Base-by-base conservation (phyloP, 1,140 invertebrate species). In the Papilio aristodemus region DNA sequence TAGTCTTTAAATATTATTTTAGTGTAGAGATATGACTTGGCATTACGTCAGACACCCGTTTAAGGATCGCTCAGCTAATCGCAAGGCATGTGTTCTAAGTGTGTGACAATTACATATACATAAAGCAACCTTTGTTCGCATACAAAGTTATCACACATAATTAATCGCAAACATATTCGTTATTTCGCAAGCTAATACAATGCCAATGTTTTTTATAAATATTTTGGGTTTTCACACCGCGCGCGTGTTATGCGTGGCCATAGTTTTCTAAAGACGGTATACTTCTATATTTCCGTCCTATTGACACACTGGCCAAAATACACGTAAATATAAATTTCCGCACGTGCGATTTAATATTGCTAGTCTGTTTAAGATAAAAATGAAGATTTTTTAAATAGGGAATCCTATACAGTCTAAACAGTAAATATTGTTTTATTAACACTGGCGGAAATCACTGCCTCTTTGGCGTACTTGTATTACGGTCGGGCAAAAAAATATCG, bases 161-260 rank as follows among this genome's bases (percentile, higher is more conserved):
- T 54, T 54, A 54, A 54, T 54, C 9, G 9, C 46, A 39, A 39
- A 39, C 38, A 54, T 54, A 54, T 54, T 22, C 46, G 46, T 54
- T 54, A 54, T 54, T 54, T 54, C 46, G 46, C 46, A 54, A 50
- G 46, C 46, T 54, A 54, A 17, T 22, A 54, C 46, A 54, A 54
- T 54, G 46, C 19, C 46, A 19, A 54, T 54, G 46, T 54, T 54
- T 54, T 54, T 54, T 54, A 54, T 54, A 54, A 54, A 54, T 54
- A 54, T 54, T 54, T 54, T 54, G 46, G 46, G 19, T 54, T 22
- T 17, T 4, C n/a, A 54, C 46, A 54, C 10, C 14, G 9, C 19
- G 19, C 46, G 46, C 46, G 46, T 54, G 46, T 54, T 25, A 22
- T 25, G 46, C 46, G 46, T 54, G 46, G 19, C 9, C 46, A 54